Evolutionary conservation across 2,113 vertebrate species (phyloP).

Genomic region (Gopherus flavomarginatus): DNA sequence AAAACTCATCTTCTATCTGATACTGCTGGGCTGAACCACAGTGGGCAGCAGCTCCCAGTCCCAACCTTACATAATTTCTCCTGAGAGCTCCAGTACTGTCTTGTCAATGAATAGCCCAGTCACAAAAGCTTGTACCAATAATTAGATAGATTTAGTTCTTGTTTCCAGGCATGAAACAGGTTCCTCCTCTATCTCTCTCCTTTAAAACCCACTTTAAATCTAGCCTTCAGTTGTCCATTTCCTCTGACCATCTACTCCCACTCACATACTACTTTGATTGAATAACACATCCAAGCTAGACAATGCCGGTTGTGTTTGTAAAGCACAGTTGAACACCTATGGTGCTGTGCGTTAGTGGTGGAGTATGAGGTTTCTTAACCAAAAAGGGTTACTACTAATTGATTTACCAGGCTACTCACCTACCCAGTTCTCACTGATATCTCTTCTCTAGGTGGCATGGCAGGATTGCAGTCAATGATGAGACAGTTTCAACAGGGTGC

Average conservation of each 20-base stretch:
- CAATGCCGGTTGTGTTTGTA: neutral
- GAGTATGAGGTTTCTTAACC: neutral
- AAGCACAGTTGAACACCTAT: neutral
- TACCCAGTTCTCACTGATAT: neutral
- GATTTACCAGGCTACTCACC: neutral
- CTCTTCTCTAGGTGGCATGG: constrained; percentile 91
- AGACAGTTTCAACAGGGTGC: constrained; percentile 99
- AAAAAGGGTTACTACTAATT: neutral
- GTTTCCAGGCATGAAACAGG: neutral
- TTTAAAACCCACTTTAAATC: neutral
- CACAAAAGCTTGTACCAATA: neutral
- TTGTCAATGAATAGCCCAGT: neutral
- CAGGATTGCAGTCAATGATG: constrained; percentile 99
- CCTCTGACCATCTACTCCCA: neutral
- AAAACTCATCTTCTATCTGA: neutral
- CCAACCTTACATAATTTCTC: neutral
- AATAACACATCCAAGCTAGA: neutral
- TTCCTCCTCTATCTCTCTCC: neutral
- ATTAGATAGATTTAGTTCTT: neutral
- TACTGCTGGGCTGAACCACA: neutral
- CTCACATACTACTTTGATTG: neutral
- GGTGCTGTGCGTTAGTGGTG: neutral
- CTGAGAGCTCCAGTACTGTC: neutral
- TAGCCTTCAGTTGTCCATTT: neutral
- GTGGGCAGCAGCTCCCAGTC: neutral